Percentiles rank a stretch among this genome's conserved stretches.
Conservation (phyloP, 2,888 invertebrate species). For the Aphodius granarius region DNA sequence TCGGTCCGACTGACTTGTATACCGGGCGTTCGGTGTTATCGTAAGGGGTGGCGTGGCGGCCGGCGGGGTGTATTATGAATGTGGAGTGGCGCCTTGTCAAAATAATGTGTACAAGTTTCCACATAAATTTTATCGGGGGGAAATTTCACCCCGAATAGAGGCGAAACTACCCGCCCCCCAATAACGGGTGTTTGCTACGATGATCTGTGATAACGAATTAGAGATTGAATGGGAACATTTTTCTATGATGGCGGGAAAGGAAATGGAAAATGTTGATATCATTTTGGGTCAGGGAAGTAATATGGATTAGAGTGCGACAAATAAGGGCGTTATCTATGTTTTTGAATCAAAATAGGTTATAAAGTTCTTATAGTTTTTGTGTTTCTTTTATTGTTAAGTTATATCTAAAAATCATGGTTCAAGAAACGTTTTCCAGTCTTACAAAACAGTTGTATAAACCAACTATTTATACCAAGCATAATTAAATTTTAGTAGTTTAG, state of each 20-base stretch:
- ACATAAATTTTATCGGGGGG: conserved; percentile 15
- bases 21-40: conserved; percentile 15
- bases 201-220: conserved; percentile 16
- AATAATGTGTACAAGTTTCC: conserved; percentile 20
- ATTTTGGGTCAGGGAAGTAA: not conserved
- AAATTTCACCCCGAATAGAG: not conserved
- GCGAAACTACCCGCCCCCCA: not conserved
- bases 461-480: too few species aligned
- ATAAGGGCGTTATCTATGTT: not conserved
- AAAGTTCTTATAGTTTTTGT: too few species aligned
- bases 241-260: not conserved
- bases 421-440: too few species aligned
- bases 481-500: too few species aligned
- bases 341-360: too few species aligned
- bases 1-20: conserved; percentile 1
- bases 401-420: too few species aligned
- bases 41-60: too few species aligned
- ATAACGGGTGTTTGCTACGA: not conserved
- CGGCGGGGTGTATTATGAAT: conserved; percentile 2
- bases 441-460: too few species aligned
- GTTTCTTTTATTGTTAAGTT: too few species aligned
- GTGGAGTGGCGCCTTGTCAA: not conserved
- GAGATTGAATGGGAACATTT: conserved; percentile 19
- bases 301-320: not conserved
- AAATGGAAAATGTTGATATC: not conserved